Percentiles rank a stretch among this genome's conserved stretches.
These are phyloP conservation scores for Oceanodroma leucorhoa DNA, from an alignment of 2,797 vertebrate genomes.

Conservation along the genomic window DNA sequence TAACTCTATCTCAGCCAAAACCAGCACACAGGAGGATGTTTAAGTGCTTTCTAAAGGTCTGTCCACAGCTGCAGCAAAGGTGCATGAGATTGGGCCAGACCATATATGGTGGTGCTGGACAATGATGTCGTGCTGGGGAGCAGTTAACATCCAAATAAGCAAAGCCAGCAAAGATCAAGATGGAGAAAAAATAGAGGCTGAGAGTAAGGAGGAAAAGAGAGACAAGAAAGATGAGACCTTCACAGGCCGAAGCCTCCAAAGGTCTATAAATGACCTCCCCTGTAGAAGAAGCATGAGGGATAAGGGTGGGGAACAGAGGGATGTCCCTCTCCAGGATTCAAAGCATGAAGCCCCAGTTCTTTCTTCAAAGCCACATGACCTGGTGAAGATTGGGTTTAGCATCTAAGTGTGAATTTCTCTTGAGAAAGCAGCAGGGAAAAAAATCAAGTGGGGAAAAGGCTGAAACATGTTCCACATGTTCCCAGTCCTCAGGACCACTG, in stretches of 20 bases:
- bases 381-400: not conserved
- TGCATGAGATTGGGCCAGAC: not conserved
- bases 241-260: not conserved
- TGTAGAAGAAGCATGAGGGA: not conserved
- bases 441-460: not conserved
- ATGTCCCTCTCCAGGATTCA: not conserved
- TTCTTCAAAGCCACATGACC: not conserved
- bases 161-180: not conserved
- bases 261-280: not conserved
- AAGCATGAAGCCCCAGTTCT: not conserved
- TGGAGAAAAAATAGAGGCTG: not conserved
- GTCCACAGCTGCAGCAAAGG: not conserved
- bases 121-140: not conserved
- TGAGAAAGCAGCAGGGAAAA: not conserved
- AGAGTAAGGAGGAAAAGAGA: not conserved
- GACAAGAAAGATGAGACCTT: not conserved
- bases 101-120: fast-evolving
- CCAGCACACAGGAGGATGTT: not conserved
- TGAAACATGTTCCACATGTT: fast-evolving
- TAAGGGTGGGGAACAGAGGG: not conserved
- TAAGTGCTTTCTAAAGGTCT: not conserved
- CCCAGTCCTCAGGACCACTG: fast-evolving
- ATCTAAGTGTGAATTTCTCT: not conserved
- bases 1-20: too few species aligned
- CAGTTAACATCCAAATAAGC: not conserved